Conservation (phyloP, 1,140 invertebrate species). For the Pseudomyrmex cubaensis region DNA sequence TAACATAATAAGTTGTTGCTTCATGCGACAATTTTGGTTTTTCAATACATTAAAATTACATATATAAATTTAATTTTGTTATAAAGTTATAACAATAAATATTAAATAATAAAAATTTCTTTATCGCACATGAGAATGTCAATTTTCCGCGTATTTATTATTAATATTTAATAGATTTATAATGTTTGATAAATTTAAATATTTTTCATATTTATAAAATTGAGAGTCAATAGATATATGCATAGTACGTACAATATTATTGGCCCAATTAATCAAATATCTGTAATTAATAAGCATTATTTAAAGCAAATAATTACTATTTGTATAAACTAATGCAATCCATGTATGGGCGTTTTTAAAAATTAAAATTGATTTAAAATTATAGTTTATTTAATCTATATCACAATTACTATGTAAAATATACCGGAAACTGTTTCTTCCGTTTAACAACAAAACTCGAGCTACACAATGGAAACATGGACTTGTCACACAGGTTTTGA, state of each 20-base stretch:
- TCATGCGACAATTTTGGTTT: too few species aligned
- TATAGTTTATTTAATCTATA: slow-evolving; percentile 7
- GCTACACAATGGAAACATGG: too few species aligned
- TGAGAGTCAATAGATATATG: slow-evolving; percentile 17
- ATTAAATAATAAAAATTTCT: neutral
- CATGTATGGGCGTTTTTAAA: neutral
- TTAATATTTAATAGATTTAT: neutral
- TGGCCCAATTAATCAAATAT: slow-evolving; percentile 63
- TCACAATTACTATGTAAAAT: too few species aligned
- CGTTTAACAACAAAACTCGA: too few species aligned
- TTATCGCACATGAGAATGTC: neutral
- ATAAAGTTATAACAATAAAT: neutral
- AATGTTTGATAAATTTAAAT: slow-evolving; percentile 11
- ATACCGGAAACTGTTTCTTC: too few species aligned
- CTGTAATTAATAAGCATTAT: slow-evolving; percentile 24
- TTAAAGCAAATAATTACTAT: slow-evolving; percentile 40
- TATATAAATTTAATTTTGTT: too few species aligned
- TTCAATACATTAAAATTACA: too few species aligned
- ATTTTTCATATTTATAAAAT: slow-evolving; percentile 39
- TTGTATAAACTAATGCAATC: slow-evolving; percentile 12
- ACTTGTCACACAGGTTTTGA: too few species aligned
- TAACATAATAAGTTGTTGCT: too few species aligned
- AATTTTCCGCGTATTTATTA: too few species aligned
- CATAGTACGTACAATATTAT: slow-evolving; percentile 58
- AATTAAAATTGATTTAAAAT: neutral